phyloP scores from a whole-genome alignment of 2,113 vertebrate species.

The Condylura cristata region DNA sequence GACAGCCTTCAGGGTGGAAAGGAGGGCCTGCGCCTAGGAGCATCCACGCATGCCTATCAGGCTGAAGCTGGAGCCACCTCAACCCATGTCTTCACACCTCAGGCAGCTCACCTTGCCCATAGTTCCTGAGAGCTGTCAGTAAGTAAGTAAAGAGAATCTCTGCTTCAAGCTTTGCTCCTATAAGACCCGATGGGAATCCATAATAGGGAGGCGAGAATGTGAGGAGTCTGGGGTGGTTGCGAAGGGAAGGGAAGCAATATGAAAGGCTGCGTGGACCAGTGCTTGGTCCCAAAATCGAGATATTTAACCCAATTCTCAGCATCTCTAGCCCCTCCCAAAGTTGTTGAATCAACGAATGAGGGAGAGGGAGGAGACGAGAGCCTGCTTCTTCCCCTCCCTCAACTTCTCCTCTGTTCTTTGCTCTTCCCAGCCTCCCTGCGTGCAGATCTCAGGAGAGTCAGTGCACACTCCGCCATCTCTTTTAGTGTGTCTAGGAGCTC shows the following conservation, averaged over 20 bases:
- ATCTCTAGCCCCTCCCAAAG: not conserved
- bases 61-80: not conserved
- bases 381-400: not conserved
- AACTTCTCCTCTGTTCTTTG: not conserved
- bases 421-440: not conserved
- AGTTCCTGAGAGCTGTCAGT: not conserved
- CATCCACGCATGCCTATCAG: no score
- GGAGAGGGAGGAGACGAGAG: not conserved
- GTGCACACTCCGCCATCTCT: not conserved
- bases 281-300: not conserved
- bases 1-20: not conserved
- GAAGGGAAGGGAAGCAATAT: not conserved
- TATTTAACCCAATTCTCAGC: not conserved
- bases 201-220: not conserved
- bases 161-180: not conserved
- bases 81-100: not conserved
- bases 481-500: not conserved
- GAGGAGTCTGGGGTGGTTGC: not conserved
- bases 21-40: not conserved
- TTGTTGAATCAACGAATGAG: not conserved
- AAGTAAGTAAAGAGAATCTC: not conserved
- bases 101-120: not conserved
- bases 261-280: not conserved
- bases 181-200: not conserved
- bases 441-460: no score